These are phyloP conservation scores for Melanogrammus aeglefinus DNA, from an alignment of 2,797 vertebrate genomes.

Conservation along the genomic window DNA sequence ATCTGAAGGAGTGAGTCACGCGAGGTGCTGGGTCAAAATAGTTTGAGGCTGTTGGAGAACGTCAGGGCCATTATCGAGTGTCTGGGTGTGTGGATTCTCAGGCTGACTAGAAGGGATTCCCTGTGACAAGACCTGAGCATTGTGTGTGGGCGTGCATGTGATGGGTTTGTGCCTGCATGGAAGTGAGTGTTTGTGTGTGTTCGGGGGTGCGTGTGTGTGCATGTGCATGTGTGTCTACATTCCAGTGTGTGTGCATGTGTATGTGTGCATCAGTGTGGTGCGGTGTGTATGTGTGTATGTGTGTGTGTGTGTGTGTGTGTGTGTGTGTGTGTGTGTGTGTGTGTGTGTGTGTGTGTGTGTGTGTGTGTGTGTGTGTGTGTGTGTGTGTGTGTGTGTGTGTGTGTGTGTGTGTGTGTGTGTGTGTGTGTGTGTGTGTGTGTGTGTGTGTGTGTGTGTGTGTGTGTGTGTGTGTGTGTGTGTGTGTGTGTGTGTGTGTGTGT, in stretches of 20 bases:
- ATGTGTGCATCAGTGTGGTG: not conserved
- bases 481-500: not conserved
- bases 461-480: not conserved
- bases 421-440: not conserved
- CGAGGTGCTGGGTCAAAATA: slow-evolving; percentile 58
- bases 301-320: slow-evolving; percentile 9
- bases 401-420: slow-evolving; percentile 10
- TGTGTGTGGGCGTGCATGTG: slow-evolving; percentile 25
- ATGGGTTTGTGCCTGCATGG: not conserved
- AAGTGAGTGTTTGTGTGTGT: not conserved
- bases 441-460: slow-evolving; percentile 9
- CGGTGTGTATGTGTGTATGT: not conserved
- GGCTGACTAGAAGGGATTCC: slow-evolving; percentile 66
- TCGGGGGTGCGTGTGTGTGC: not conserved
- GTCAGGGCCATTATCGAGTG: slow-evolving; percentile 32
- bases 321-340: not conserved
- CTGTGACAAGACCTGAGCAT: slow-evolving; percentile 69
- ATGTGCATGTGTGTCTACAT: not conserved
- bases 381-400: not conserved
- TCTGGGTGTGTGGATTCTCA: slow-evolving; percentile 52
- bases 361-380: not conserved
- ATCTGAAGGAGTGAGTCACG: slow-evolving; percentile 68
- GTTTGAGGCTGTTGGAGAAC: slow-evolving; percentile 30
- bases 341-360: not conserved
- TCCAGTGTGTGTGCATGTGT: slow-evolving; percentile 1